Base-by-base conservation (phyloP, 2,888 invertebrate genomes). In the Dicranocentrus wangi region DNA sequence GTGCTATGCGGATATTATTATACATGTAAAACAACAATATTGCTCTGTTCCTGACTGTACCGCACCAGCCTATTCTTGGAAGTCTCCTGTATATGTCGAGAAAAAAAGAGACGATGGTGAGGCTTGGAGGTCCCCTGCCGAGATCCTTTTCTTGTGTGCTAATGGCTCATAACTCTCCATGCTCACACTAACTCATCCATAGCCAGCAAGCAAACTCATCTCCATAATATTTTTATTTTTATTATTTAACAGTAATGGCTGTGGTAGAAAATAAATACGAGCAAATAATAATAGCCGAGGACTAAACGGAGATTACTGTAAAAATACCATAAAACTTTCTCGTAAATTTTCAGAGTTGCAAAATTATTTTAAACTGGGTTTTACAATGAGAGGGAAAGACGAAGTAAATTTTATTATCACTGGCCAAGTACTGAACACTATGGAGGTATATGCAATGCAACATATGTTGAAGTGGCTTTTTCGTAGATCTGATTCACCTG, bases 161-260 rank as follows among this genome's bases (percentile, higher is more conserved):
- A 73, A 73, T 73, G 65, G 73, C 39, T 73, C 60, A 71, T 71
- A 71, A 71, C 71, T 71, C 71, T 71, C 42, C 21, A 19, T 58
- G 58, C 27, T 25, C 27, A 27, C 19, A 23, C 58, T 47, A 47
- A 17, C 58, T 58, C 58, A 58, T 25, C 21, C 58, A 10, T 19
- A 58, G 58, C 25, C 27, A 23, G 8, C 15, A 10, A 58, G 58
- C 21, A 13, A 58, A 58, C 58, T 58, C 58, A 58, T 58, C 25
- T 23, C n/a, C 27, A 58, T 58, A 27, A 15, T 58, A 27, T 58
- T 58, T 51, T 58, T 58, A 58, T 58, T n/a, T n/a, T n/a, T n/a
- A n/a, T n/a, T n/a, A n/a, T n/a, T n/a, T n/a, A n/a, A n/a, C n/a
- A n/a, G 58, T 58, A 58, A 58, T 58, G 21, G 47, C 23, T 23